Evolutionary conservation across 1,140 invertebrate genomes (phyloP), one percentile per base, ranked within the genome.

Genomic region (Eueides isabella): DNA sequence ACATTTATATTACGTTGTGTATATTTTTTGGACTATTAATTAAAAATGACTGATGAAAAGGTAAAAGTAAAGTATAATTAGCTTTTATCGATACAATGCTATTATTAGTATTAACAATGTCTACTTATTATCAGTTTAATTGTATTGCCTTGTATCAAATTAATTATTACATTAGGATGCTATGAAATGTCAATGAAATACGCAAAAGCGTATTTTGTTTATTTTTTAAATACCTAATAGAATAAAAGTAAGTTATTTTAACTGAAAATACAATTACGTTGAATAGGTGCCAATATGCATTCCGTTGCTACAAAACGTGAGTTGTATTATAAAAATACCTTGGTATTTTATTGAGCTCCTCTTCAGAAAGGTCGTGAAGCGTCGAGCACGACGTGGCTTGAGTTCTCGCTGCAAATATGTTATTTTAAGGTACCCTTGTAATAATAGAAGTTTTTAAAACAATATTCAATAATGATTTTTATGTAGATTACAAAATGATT

Each of bases 361-460:
- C 92, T 75, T 92, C 90, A n/a, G 89, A 80, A 61, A 94, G 82
- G 78, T 94, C 92, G 78, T 94, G 93, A n/a, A 94, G 87, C n/a
- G 92, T 92, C 16, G 92, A 93, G 84, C 93, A 94, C 30, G 93
- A 94, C n/a, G 93, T 94, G 29, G 92, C 92, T 77, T 94, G 93
- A n/a, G 91, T 93, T 83, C 88, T 87, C 38, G 92, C 93, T 94
- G 84, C 31, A 61, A 78, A 80, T 30, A 77, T 64, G 69, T 68
- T 29, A 48, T 48, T 48, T 48, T 30, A 55, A 23, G 48, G 23
- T 55, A 23, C 48, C 48, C 48, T 55, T 23, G 19, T 55, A 26
- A 26, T 23, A 55, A 55, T 55, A 55, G 11, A 55, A 55, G 3
- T 26, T 55, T 55, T 55, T 55, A 55, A 55, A 55, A 55, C 26